Conservation (phyloP, 2,888 invertebrate genomes). For the Mystacides longicornis region DNA sequence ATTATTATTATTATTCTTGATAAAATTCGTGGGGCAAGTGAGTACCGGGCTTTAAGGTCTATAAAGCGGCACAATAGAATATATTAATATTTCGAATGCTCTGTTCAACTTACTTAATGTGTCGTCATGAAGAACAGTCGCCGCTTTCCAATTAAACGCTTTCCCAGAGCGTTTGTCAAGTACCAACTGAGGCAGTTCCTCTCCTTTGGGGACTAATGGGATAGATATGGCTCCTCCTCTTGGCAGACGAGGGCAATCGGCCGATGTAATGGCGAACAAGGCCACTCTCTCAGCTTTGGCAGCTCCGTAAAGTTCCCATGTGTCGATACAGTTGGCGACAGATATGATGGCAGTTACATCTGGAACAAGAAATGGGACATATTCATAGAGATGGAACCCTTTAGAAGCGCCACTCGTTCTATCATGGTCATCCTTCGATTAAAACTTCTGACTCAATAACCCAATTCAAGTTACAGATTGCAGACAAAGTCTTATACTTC, state of each 20-base stretch:
- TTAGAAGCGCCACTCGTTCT: too few relatives aligned
- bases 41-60: too few relatives aligned
- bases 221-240: conserved; percentile 58
- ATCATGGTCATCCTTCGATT: too few relatives aligned
- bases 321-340: conserved; percentile 64
- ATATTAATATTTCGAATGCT: not conserved
- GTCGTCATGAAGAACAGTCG: conserved; percentile 64
- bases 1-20: too few relatives aligned
- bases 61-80: too few relatives aligned
- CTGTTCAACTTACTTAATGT: conserved; percentile 56
- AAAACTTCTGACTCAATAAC: too few relatives aligned
- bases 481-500: too few relatives aligned
- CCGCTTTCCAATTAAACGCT: conserved; percentile 64
- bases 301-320: conserved; percentile 62
- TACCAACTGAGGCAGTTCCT: conserved; percentile 71
- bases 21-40: too few relatives aligned
- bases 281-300: conserved; percentile 58
- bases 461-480: too few relatives aligned
- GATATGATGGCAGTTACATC: conserved; percentile 68
- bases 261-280: conserved; percentile 68
- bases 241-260: conserved; percentile 72
- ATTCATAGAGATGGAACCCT: too few relatives aligned
- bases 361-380: too few relatives aligned
- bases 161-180: conserved; percentile 62
- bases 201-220: conserved; percentile 57